These are phyloP conservation scores for Cataglyphis hispanica DNA, from an alignment of 1,140 invertebrate genomes.

Conservation along the genomic window DNA sequence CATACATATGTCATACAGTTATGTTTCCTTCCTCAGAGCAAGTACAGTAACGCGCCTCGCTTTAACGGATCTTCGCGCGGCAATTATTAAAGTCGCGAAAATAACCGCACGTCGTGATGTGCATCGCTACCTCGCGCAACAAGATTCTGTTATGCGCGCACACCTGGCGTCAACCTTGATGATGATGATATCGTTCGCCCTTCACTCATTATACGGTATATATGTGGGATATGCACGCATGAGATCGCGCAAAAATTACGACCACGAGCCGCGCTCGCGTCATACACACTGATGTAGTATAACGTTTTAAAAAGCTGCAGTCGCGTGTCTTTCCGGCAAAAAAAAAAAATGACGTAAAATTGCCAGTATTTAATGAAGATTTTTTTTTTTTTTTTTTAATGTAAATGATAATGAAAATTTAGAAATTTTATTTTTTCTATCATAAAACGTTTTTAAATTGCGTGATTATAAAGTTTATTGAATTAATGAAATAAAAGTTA, in stretches of 20 bases:
- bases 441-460: too few species aligned
- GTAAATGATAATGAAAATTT: neutral
- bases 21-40: constrained; percentile 22
- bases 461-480: too few species aligned
- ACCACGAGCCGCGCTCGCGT: neutral
- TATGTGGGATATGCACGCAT: constrained; percentile 15
- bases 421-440: too few species aligned
- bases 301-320: constrained; percentile 1
- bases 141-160: constrained; percentile 34
- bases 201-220: constrained; percentile 4
- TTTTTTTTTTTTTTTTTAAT: neutral
- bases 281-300: neutral
- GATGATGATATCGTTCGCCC: neutral
- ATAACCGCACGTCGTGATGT: constrained; percentile 8
- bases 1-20: constrained; percentile 52
- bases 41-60: constrained; percentile 31
- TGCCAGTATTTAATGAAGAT: neutral
- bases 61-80: constrained; percentile 55
- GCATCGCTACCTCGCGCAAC: neutral
- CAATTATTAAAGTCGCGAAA: constrained; percentile 54
- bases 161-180: constrained; percentile 48
- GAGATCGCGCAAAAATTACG: constrained; percentile 53
- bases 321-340: neutral
- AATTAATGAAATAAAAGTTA: too few species aligned
- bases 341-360: neutral